Percentiles rank a stretch among this genome's conserved stretches.
Conservation (phyloP, 2,888 invertebrate genomes). For the Anarsia innoxiella region DNA sequence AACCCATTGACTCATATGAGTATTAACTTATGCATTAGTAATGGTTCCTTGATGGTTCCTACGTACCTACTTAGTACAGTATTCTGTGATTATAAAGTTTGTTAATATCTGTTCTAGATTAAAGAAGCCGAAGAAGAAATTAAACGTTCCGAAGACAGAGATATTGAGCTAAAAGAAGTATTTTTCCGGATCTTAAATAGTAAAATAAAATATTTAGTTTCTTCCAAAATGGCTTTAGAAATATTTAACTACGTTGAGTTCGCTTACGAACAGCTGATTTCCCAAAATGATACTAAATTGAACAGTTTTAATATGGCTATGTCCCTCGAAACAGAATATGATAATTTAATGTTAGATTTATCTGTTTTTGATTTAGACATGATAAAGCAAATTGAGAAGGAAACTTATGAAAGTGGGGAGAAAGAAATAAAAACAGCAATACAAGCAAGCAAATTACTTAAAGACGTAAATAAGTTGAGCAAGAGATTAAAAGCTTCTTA, state of each 20-base stretch:
- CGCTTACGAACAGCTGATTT: conserved; percentile 77
- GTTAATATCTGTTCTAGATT: conserved; percentile 37
- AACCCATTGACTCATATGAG: no score
- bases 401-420: conserved; percentile 46
- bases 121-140: conserved; percentile 46
- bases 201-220: conserved; percentile 70
- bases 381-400: conserved; percentile 55
- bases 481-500: conserved; percentile 54
- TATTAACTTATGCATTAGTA: no score
- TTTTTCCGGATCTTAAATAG: conserved; percentile 53
- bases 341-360: conserved; percentile 53
- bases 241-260: conserved; percentile 79
- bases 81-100: not conserved
- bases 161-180: conserved; percentile 48
- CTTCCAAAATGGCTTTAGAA: conserved; percentile 75
- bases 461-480: conserved; percentile 56
- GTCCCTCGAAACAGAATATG: conserved; percentile 72
- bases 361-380: conserved; percentile 50
- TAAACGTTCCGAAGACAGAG: conserved; percentile 39
- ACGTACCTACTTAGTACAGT: no score
- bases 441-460: conserved; percentile 49
- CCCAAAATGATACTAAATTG: conserved; percentile 76
- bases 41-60: no score
- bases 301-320: conserved; percentile 76
- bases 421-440: conserved; percentile 49